These are phyloP conservation scores for Lasius fuliginosus DNA, from an alignment of 2,888 invertebrate genomes.

Conservation along the genomic window DNA sequence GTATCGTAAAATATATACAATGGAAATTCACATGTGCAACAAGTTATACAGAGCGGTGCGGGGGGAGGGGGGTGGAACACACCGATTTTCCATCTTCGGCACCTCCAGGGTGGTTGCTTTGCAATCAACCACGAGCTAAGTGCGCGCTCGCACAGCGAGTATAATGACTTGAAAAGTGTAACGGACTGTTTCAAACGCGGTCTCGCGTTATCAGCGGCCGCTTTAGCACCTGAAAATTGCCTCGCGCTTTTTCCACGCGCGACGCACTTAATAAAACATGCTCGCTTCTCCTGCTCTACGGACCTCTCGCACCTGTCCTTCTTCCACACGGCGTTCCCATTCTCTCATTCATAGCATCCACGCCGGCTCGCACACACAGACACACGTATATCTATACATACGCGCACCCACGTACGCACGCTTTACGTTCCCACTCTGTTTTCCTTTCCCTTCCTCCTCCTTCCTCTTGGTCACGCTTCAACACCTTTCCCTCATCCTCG, in stretches of 20 bases:
- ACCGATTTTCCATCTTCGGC: constrained; percentile 41
- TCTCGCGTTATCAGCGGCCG: constrained; percentile 81
- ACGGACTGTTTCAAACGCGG: constrained; percentile 79
- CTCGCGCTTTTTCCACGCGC: constrained; percentile 82
- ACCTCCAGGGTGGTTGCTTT: constrained; percentile 16
- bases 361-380: constrained; percentile 36
- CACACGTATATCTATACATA: constrained; percentile 49
- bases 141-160: constrained; percentile 51
- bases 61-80: neutral
- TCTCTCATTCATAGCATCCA: constrained; percentile 61
- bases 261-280: constrained; percentile 85
- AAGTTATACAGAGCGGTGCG: constrained; percentile 37
- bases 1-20: constrained; percentile 1
- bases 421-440: constrained; percentile 65
- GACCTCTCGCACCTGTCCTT: constrained; percentile 64
- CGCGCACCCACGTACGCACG: constrained; percentile 12
- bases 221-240: constrained; percentile 85
- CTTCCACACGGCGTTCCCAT: constrained; percentile 54
- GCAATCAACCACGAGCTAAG: constrained; percentile 41
- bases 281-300: constrained; percentile 76
- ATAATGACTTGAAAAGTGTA: constrained; percentile 77
- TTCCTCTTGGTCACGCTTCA: constrained; percentile 78
- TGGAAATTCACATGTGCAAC: constrained; percentile 47
- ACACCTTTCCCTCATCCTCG: constrained; percentile 74
- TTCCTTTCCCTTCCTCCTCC: constrained; percentile 75